A percentile compares a stretch with the other conserved stretches of the same genome.
Conservation (phyloP, 2,113 vertebrate genomes). For the Trinectes maculatus region DNA sequence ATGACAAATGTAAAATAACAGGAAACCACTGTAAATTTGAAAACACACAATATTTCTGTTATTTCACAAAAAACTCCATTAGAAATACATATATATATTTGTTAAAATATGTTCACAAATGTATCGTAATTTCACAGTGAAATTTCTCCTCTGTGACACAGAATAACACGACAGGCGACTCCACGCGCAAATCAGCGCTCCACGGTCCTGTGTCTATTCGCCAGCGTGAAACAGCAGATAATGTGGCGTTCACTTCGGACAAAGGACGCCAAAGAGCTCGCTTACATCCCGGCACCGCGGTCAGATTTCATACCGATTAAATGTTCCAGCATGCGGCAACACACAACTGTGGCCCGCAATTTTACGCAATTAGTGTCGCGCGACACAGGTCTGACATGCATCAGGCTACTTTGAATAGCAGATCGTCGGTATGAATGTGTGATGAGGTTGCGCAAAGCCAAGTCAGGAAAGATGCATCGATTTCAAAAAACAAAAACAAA, state of each 20-base stretch:
- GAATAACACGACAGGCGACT: constrained; percentile 45
- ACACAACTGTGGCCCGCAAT: constrained; percentile 56
- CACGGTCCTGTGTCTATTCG: constrained; percentile 70
- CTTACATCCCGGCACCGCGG: constrained; percentile 46
- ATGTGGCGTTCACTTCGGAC: constrained; percentile 62
- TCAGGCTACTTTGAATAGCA: too few relatives aligned
- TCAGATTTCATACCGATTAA: constrained; percentile 82
- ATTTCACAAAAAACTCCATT: too few relatives aligned
- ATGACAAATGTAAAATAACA: too few relatives aligned
- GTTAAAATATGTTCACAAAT: too few relatives aligned
- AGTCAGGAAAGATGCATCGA: too few relatives aligned
- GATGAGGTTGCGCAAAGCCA: too few relatives aligned
- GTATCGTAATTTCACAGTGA: too few relatives aligned
- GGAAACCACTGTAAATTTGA: too few relatives aligned
- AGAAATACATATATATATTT: too few relatives aligned
- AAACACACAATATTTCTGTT: too few relatives aligned
- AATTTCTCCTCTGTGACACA: constrained; percentile 39
- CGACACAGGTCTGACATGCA: constrained; percentile 21
- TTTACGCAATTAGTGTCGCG: constrained; percentile 66
- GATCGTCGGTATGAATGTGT: too few relatives aligned
- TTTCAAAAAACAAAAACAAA: too few relatives aligned
- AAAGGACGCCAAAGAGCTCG: constrained; percentile 66
- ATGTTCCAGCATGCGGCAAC: constrained; percentile 48
- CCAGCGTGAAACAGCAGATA: constrained; percentile 80
- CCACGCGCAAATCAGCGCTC: constrained; percentile 57